Conservation (phyloP, 2,888 invertebrate species). For the Hyppa rectilinea region DNA sequence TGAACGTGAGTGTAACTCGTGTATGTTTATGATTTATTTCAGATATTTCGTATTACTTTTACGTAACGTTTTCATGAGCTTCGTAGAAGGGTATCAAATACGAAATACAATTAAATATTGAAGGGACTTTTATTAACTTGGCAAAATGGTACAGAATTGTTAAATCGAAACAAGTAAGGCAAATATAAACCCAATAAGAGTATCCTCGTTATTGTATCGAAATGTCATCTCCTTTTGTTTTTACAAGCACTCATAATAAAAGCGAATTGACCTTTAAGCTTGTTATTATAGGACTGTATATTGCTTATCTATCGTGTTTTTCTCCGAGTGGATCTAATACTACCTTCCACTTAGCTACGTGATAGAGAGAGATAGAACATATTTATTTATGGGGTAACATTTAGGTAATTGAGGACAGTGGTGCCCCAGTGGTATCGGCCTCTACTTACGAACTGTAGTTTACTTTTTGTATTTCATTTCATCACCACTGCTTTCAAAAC, state of each 20-base stretch:
- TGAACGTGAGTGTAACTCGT: neutral
- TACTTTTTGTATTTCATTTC: too few species aligned
- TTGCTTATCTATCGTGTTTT: slow-evolving; percentile 13
- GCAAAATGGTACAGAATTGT: neutral
- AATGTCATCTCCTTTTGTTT: neutral
- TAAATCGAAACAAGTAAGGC: neutral
- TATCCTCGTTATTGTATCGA: neutral
- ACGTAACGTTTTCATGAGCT: slow-evolving; percentile 1
- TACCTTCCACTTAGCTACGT: slow-evolving; percentile 7
- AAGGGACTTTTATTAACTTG: neutral
- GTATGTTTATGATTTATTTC: slow-evolving; percentile 20
- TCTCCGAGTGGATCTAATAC: neutral
- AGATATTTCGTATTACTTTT: slow-evolving; percentile 8
- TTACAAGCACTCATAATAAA: neutral
- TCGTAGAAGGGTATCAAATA: neutral
- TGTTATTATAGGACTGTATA: neutral
- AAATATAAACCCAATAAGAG: neutral
- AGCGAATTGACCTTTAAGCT: neutral
- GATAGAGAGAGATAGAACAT: neutral
- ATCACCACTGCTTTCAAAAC: too few species aligned
- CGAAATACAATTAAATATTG: slow-evolving; percentile 6
- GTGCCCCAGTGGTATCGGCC: too few species aligned
- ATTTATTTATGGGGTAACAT: neutral
- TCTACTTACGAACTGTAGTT: too few species aligned
- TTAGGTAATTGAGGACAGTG: too few species aligned